A percentile compares a stretch with the other conserved stretches of the same genome.
These are phyloP conservation scores for Xenus cinereus DNA, from an alignment of 2,113 vertebrate species.

Conservation along the genomic window DNA sequence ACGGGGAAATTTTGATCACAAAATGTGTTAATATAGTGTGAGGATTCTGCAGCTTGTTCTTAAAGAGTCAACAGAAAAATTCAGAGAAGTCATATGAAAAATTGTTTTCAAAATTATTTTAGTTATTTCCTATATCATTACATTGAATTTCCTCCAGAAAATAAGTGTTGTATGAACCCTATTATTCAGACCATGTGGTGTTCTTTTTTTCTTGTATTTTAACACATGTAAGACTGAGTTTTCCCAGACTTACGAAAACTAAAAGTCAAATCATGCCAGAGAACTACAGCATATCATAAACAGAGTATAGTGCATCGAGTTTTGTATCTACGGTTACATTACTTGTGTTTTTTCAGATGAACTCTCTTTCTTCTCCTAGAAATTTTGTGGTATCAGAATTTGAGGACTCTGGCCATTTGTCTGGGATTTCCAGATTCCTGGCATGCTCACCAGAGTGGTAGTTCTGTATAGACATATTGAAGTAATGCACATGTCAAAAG, in stretches of 20 bases:
- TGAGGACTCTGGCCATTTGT: not conserved
- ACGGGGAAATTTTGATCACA: not conserved
- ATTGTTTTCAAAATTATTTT: not conserved
- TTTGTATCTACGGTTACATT: not conserved
- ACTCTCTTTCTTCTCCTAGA: not conserved
- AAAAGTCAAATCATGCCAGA: not conserved
- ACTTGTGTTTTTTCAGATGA: not conserved
- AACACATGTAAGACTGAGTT: not conserved
- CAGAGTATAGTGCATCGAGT: rapidly evolving
- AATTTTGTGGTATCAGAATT: not conserved
- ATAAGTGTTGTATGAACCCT: not conserved
- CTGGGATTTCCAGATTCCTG: not conserved
- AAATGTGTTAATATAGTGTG: not conserved
- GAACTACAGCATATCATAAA: not conserved
- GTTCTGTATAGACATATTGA: not conserved
- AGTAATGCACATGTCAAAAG: not conserved
- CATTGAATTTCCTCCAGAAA: not conserved
- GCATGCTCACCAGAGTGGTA: not conserved
- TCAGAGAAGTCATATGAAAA: not conserved
- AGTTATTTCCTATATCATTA: not conserved
- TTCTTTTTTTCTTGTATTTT: not conserved
- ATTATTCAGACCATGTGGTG: not conserved
- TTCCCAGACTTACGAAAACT: not conserved
- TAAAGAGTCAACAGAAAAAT: not conserved
- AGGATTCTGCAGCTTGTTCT: not conserved